Conservation (phyloP, 2,888 invertebrate genomes). For the Xanthia togata region DNA sequence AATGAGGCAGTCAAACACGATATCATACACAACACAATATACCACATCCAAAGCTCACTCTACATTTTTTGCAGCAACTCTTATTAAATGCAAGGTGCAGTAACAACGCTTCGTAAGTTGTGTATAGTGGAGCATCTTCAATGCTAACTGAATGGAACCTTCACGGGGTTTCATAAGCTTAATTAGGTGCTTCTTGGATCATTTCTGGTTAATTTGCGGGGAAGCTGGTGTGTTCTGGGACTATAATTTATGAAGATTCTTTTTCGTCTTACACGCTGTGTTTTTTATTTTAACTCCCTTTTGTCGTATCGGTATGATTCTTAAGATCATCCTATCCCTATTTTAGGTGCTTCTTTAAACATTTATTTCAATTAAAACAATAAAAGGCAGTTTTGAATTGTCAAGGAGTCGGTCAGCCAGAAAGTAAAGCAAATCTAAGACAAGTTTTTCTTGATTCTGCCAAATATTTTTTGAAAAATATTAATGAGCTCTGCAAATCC, state of each 20-base stretch:
- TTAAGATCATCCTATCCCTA: too few relatives aligned
- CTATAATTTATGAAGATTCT: background rate
- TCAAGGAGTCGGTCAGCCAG: background rate
- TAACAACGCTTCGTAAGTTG: constrained; percentile 34
- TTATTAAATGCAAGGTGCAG: constrained; percentile 30
- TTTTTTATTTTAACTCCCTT: too few relatives aligned
- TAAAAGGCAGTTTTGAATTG: background rate
- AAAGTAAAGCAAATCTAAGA: background rate
- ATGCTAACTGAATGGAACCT: constrained; percentile 24
- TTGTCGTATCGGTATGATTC: too few relatives aligned
- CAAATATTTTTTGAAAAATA: background rate
- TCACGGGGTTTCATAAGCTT: constrained; percentile 29
- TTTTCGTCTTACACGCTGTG: background rate
- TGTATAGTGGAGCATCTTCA: constrained; percentile 26
- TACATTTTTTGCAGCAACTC: background rate
- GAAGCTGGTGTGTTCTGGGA: background rate
- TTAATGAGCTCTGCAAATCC: background rate
- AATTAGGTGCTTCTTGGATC: constrained; percentile 34
- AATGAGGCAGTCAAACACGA: too few relatives aligned
- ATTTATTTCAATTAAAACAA: background rate
- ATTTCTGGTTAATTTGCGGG: constrained; percentile 17
- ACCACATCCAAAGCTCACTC: constrained; percentile 23
- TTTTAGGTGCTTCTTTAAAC: too few relatives aligned
- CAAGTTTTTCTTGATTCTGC: background rate
- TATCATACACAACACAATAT: too few relatives aligned